Percentiles rank a stretch among this genome's conserved stretches.
Evolutionary conservation across 92 coral and sea anemone genomes (phyloP).

Genomic region (Micromussa lordhowensis): DNA sequence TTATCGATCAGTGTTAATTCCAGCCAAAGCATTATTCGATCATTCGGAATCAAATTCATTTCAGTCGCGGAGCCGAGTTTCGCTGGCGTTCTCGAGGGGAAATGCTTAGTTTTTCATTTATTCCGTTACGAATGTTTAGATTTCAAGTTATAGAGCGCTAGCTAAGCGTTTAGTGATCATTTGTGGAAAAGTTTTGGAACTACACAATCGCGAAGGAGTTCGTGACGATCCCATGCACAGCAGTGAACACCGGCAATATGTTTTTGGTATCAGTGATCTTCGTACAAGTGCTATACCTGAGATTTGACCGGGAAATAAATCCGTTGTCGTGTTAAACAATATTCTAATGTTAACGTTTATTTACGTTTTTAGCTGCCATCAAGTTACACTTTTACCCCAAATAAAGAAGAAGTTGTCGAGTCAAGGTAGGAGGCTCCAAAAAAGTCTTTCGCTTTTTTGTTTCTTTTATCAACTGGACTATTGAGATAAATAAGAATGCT

Average conservation of each 20-base stretch:
- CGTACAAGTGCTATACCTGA: background rate
- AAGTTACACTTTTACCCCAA: constrained; percentile 84
- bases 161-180: background rate
- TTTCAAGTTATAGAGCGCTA: background rate
- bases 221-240: background rate
- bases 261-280: constrained; percentile 21
- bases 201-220: background rate
- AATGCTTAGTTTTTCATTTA: background rate
- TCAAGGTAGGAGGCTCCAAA: constrained; percentile 68
- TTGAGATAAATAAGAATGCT: background rate
- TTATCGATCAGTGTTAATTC: background rate
- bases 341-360: background rate
- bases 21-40: background rate
- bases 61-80: background rate
- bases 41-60: background rate
- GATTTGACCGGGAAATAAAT: constrained; percentile 5
- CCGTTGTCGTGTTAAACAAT: background rate
- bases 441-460: background rate
- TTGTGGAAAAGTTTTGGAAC: background rate
- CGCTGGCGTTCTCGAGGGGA: background rate
- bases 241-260: background rate
- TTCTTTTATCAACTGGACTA: background rate
- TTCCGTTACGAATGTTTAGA: background rate
- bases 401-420: constrained; percentile 83
- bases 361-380: constrained; percentile 71